These are phyloP conservation scores for Myotis brandtii DNA, from an alignment of 2,113 vertebrate species.

Conservation along the genomic window DNA sequence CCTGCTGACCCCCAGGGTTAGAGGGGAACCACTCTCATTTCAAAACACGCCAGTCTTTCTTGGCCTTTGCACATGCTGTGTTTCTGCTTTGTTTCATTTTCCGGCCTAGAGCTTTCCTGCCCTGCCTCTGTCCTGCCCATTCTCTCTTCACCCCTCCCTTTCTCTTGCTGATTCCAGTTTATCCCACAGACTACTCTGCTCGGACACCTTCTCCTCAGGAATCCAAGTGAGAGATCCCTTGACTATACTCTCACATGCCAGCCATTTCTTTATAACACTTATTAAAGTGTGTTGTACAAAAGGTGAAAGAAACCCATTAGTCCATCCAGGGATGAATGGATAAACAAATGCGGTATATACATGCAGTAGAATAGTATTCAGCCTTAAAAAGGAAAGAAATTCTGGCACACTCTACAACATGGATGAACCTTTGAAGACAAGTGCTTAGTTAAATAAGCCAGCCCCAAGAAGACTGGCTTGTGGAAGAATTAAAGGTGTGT, in stretches of 20 bases:
- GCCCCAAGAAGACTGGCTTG: background rate
- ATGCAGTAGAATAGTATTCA: background rate
- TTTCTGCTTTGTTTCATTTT: background rate
- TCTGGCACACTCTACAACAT: background rate
- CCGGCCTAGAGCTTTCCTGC: background rate
- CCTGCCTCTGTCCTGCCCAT: background rate
- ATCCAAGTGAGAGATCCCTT: background rate
- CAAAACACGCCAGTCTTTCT: background rate
- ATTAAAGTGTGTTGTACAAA: background rate
- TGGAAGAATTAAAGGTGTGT: too few species aligned
- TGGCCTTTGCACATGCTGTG: background rate
- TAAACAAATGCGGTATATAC: background rate
- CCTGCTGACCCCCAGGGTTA: background rate
- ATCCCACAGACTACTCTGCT: background rate
- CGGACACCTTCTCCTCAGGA: background rate
- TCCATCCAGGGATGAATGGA: background rate
- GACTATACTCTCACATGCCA: background rate
- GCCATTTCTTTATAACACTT: background rate
- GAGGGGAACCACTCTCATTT: background rate
- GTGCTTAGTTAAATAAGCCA: background rate
- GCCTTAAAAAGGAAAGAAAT: background rate
- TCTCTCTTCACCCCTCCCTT: background rate
- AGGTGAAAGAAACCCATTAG: background rate
- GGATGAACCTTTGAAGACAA: background rate
- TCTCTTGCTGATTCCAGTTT: background rate